These are phyloP conservation scores for Sesia bembeciformis DNA, from an alignment of 2,888 invertebrate genomes.

Conservation along the genomic window DNA sequence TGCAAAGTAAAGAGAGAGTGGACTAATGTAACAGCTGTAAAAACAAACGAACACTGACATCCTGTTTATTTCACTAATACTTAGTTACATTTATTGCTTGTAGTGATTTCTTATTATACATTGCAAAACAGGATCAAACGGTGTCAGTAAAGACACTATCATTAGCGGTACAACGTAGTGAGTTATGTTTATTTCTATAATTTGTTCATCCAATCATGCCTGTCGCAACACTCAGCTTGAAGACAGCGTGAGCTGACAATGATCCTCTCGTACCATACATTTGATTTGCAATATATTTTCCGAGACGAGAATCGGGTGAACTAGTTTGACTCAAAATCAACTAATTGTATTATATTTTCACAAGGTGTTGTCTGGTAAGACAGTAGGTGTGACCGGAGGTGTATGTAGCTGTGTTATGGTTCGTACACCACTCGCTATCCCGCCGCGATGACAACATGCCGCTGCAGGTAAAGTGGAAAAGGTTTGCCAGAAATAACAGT, in stretches of 20 bases:
- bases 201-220: conserved; percentile 44
- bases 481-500: conserved; percentile 55
- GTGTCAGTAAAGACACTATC: conserved; percentile 42
- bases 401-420: conserved; percentile 48
- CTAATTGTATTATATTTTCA: conserved; percentile 74
- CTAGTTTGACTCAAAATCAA: conserved; percentile 67
- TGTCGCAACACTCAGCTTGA: conserved; percentile 42
- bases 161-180: conserved; percentile 55
- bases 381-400: conserved; percentile 70
- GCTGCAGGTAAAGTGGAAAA: conserved; percentile 67
- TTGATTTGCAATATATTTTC: conserved; percentile 41
- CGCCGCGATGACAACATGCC: conserved; percentile 45
- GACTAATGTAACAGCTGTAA: conserved; percentile 22
- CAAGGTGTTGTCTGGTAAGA: conserved; percentile 74
- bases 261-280: conserved; percentile 55
- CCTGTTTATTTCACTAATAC: conserved; percentile 53
- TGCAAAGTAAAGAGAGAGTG: conserved; percentile 44
- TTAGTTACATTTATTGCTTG: conserved; percentile 46
- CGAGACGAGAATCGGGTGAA: conserved; percentile 47
- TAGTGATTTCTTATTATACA: conserved; percentile 47
- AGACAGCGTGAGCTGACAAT: conserved; percentile 47
- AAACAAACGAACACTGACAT: conserved; percentile 7
- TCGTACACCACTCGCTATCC: conserved; percentile 35
- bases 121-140: conserved; percentile 51
- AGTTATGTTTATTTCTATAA: conserved; percentile 39